These are phyloP conservation scores for Diploptera punctata DNA, from an alignment of 2,888 invertebrate species.

Conservation along the genomic window DNA sequence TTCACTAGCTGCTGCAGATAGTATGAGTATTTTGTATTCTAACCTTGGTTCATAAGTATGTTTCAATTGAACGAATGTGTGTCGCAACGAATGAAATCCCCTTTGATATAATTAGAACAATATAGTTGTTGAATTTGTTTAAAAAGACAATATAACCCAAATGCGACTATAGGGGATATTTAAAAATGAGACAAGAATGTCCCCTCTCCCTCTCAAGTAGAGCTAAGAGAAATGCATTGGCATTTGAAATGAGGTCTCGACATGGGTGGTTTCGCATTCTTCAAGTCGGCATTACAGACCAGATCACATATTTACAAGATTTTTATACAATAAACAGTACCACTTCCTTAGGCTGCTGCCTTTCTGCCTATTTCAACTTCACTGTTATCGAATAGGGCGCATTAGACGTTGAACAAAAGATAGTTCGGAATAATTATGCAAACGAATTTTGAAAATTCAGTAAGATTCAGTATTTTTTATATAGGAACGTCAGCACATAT, in stretches of 20 bases:
- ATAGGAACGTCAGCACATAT: no score
- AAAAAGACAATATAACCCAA: not conserved
- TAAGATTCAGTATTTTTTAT: no score
- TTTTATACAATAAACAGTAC: not conserved
- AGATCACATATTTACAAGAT: not conserved
- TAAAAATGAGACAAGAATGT: not conserved
- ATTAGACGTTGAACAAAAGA: no score
- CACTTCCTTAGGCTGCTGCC: no score
- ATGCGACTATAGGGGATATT: no score
- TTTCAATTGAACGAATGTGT: slow-evolving; percentile 11
- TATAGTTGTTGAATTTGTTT: not conserved
- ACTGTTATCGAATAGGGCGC: no score
- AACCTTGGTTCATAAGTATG: slow-evolving; percentile 13
- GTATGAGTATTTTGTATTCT: no score
- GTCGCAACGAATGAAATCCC: not conserved
- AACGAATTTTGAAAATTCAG: no score
- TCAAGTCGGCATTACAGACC: not conserved
- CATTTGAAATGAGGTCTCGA: slow-evolving; percentile 6
- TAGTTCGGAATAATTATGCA: no score
- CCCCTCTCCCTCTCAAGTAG: not conserved
- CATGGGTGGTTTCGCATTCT: slow-evolving; percentile 1
- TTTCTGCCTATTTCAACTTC: not conserved
- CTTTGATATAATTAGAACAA: not conserved
- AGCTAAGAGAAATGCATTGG: not conserved
- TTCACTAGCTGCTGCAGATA: no score